Base-by-base conservation (phyloP, 2,113 vertebrate genomes). In the Tringa solitaria region DNA sequence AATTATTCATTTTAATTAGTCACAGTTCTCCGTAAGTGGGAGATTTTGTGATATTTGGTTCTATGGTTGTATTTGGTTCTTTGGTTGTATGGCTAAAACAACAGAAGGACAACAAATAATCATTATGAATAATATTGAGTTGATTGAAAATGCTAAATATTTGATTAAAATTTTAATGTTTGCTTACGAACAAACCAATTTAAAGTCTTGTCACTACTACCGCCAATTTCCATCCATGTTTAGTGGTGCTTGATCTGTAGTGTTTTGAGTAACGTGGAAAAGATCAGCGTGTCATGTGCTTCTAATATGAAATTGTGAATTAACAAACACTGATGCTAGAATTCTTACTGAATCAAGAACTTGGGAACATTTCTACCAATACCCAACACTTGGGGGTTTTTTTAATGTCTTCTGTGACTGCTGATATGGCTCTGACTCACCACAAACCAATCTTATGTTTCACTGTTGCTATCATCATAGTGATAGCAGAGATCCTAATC, bases 1-100 rank as follows among this genome's bases (percentile, higher is more conserved):
- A 86, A 95, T 92, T 69, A 92, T 69, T 92, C 2, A 56, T 86
- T 92, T 85, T 73, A 88, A 43, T 24, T 88, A 79, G 46, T 63
- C 48, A 54, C 28, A 22, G 19, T 54, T 88, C 26, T 67, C n/a
- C 19, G 46, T 68, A 64, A 72, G 30, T 59, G 63, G 32, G 39
- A 46, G 67, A 46, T 54, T 19, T 10, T 28, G 17, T 37, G 41
- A 35, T 64, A 73, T 45, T 84, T n/a, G n/a, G 10, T 64, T 80
- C 16, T 84, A 72, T 68, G 8, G 9, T n/a, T 78, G 6, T 35
- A 28, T 26, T n/a, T n/a, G n/a, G 10, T 64, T 80, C 16, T 84
- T 75, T 68, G 8, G 9, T n/a, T 78, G 6, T 35, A 28, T 26
- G 19, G 8, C 46, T 88, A 88, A 83, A 67, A 64, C 6, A 90